Base-by-base conservation (phyloP, 2,888 invertebrate species). In the Amitus sp. region DNA sequence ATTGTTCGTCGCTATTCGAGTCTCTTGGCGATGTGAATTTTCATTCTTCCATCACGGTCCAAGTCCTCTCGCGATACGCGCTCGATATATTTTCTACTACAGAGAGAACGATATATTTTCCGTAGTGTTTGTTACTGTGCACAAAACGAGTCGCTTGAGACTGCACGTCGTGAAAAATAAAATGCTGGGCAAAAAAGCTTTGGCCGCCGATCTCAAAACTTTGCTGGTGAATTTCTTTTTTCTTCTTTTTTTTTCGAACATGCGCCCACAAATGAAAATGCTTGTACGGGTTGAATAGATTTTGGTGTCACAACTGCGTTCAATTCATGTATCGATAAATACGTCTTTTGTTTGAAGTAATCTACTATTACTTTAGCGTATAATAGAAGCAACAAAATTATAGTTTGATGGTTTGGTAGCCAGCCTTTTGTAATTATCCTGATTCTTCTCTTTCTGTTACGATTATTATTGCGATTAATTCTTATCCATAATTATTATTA, bases 341-440 rank as follows among this genome's bases (percentile, higher is more conserved):
- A 19, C 20, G 33, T 47, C 34, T 58, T 63, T 63, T 57, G 45
- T 51, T 64, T 67, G 63, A 53, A 47, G 46, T 53, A 64, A 60
- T 60, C 20, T 59, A 54, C 34, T 54, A 50, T 60, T 60, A 60
- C 39, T 55, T 55, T 51, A 61, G 47, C 42, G 42, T 55, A 47
- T 37, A 30, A 43, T 61, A 61, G 43, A 46, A 42, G 33, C 51
- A 50, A 47, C 17, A 53, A 51, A 49, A 55, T 48, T 43, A 46
- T 59, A 59, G 66, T 68, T 66, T 65, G 66, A 63, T 62, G 57
- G 62, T 64, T 64, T 66, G 54, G 57, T 66, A 66, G 68, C 65
- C 63, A 62, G 50, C 58, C 61, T 62, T 66, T 62, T 68, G 57
- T 64, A 68, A 64, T 64, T 57, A 57, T 54, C 28, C 49, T 45